Evolutionary conservation across 2,797 vertebrate species (phyloP).

Genomic region (Semaprochilodus insignis): DNA sequence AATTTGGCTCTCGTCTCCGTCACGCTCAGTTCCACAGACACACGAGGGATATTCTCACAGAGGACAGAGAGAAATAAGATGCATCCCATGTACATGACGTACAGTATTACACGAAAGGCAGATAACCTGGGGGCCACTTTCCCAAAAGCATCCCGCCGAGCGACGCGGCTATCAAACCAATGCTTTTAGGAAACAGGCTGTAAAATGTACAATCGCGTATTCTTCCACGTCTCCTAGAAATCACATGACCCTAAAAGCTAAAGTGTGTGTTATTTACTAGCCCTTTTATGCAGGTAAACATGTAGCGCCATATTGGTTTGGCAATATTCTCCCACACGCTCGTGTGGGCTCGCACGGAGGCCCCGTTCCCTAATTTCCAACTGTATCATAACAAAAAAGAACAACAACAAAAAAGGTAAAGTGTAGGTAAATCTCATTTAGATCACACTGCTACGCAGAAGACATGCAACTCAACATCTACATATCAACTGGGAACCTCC

Average conservation of each 20-base stretch:
- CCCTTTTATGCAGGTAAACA: conserved; percentile 76
- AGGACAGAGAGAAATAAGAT: neutral
- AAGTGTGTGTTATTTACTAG: conserved; percentile 59
- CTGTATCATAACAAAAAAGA: neutral
- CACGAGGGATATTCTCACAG: conserved; percentile 21
- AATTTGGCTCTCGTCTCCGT: neutral
- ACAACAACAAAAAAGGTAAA: neutral
- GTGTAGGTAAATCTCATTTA: neutral
- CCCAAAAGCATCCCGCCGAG: neutral
- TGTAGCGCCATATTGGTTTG: conserved; percentile 50
- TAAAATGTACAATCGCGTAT: conserved; percentile 28
- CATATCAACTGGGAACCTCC: conserved; percentile 17
- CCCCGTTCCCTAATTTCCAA: conserved; percentile 12
- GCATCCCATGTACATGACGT: conserved; percentile 13
- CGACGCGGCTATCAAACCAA: neutral
- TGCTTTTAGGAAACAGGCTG: neutral
- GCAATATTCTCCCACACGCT: neutral
- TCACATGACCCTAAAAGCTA: conserved; percentile 1
- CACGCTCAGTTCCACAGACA: conserved; percentile 21
- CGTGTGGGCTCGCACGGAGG: neutral
- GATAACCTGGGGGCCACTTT: neutral
- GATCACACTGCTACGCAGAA: conserved; percentile 16
- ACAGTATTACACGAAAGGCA: conserved; percentile 20
- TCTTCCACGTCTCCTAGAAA: neutral
- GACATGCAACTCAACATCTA: conserved; percentile 35